Evolutionary conservation across 37 sponge, comb jelly and placozoan species (phyloP).

Genomic region (Mnemiopsis leidyi): DNA sequence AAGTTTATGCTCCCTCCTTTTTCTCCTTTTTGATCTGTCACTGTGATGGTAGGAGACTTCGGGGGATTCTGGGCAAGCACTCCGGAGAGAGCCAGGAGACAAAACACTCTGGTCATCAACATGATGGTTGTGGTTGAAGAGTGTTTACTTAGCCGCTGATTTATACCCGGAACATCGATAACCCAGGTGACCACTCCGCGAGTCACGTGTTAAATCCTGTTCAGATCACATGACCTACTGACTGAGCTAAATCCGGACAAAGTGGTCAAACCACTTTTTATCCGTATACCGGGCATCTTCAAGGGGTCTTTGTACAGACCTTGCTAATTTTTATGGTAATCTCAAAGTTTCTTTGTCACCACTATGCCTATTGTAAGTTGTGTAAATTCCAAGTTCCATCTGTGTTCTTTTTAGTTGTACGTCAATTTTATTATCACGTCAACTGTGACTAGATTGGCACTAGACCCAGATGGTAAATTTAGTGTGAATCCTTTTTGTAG

Average conservation of each 20-base stretch:
- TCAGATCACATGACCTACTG: too few relatives aligned
- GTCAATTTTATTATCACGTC: too few relatives aligned
- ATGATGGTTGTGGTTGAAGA: neutral
- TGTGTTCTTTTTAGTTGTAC: too few relatives aligned
- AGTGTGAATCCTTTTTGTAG: neutral
- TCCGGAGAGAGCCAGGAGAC: constrained; percentile 1
- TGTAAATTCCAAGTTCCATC: neutral
- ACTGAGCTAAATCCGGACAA: neutral
- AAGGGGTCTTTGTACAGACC: neutral
- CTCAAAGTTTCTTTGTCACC: neutral
- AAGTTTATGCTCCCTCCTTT: neutral
- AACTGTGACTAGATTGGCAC: neutral
- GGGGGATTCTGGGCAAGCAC: constrained; percentile 4
- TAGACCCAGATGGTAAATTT: neutral
- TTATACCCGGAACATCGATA: neutral
- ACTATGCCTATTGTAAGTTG: neutral
- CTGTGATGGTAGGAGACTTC: constrained; percentile 16
- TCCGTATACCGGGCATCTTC: neutral
- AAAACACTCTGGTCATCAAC: neutral
- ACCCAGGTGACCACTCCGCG: neutral
- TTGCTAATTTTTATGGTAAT: neutral
- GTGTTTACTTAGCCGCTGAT: neutral
- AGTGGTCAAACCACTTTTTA: neutral
- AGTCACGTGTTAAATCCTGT: too few relatives aligned
- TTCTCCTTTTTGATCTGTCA: constrained; percentile 32